These are phyloP conservation scores for Moxostoma hubbsi DNA, from an alignment of 2,797 vertebrate species.

Conservation along the genomic window DNA sequence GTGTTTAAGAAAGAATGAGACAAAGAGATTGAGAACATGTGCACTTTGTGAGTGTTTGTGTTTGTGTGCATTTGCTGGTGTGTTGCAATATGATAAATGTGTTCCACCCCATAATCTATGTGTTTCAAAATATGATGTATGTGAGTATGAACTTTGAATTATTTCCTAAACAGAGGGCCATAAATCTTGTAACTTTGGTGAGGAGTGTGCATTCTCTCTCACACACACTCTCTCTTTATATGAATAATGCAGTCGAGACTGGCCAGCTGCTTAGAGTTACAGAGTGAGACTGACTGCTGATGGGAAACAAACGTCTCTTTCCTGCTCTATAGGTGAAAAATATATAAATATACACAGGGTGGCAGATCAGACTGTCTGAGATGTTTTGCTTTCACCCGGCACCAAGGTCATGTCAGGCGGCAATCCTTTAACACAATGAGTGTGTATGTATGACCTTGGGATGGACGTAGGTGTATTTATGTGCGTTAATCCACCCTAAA, in stretches of 20 bases:
- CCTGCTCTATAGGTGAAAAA: conserved; percentile 60
- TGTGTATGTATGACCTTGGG: conserved; percentile 49
- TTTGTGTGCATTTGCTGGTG: conserved; percentile 73
- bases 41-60: conserved; percentile 51
- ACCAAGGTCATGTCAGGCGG: conserved; percentile 65
- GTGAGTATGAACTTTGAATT: conserved; percentile 88
- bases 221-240: conserved; percentile 60
- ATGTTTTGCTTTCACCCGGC: conserved; percentile 52
- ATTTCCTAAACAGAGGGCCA: conserved; percentile 86
- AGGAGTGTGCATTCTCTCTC: conserved; percentile 69
- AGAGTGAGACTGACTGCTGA: conserved; percentile 68
- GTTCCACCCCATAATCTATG: conserved; percentile 87
- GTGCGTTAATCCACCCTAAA: conserved; percentile 30
- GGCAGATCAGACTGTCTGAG: conserved; percentile 53
- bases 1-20: conserved; percentile 35
- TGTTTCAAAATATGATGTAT: conserved; percentile 90
- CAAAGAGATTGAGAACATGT: conserved; percentile 44
- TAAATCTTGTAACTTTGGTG: conserved; percentile 85
- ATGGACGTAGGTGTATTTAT: conserved; percentile 39
- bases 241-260: conserved; percentile 82
- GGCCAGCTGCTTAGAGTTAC: conserved; percentile 76
- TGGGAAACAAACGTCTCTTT: conserved; percentile 73
- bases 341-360: conserved; percentile 47
- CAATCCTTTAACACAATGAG: conserved; percentile 52
- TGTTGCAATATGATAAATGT: conserved; percentile 85